These are phyloP conservation scores for Prorops nasuta DNA, from an alignment of 1,140 invertebrate genomes.

Conservation along the genomic window DNA sequence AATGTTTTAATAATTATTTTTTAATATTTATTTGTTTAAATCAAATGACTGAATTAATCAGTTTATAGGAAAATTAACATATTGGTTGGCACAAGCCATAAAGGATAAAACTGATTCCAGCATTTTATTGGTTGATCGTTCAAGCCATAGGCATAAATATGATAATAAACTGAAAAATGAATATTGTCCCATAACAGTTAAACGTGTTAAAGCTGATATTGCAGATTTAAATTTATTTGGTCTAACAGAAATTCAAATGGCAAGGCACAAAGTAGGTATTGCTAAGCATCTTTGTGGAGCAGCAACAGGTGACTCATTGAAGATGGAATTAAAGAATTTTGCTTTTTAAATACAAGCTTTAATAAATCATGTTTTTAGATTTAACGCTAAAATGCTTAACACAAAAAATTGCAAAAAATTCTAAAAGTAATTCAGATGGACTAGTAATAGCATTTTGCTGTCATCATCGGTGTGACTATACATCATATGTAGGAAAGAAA, in stretches of 20 bases:
- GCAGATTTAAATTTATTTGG: slow-evolving; percentile 67
- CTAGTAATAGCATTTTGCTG: slow-evolving; percentile 81
- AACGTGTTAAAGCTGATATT: slow-evolving; percentile 72
- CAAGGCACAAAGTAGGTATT: slow-evolving; percentile 64
- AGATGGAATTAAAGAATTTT: background rate
- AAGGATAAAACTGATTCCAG: slow-evolving; percentile 53
- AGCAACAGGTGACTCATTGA: slow-evolving; percentile 66
- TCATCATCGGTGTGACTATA: slow-evolving; percentile 79
- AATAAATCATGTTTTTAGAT: slow-evolving; percentile 56
- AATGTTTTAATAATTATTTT: slow-evolving; percentile 6
- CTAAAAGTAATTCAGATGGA: slow-evolving; percentile 56
- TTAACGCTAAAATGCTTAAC: slow-evolving; percentile 69
- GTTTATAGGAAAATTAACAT: slow-evolving; percentile 68
- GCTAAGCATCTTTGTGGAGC: slow-evolving; percentile 86
- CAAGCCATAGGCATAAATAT: slow-evolving; percentile 76
- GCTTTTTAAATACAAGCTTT: background rate
- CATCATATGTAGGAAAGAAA: slow-evolving; percentile 66
- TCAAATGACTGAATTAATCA: slow-evolving; percentile 14
- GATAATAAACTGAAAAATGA: slow-evolving; percentile 69
- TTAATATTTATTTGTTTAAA: slow-evolving; percentile 8
- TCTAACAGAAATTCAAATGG: slow-evolving; percentile 56
- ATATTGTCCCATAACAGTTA: slow-evolving; percentile 54
- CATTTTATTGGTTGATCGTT: slow-evolving; percentile 74
- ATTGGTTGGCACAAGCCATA: slow-evolving; percentile 67
- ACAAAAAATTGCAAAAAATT: slow-evolving; percentile 39